Conservation (phyloP, 2,113 vertebrate species). For the Gymnarchus niloticus region DNA sequence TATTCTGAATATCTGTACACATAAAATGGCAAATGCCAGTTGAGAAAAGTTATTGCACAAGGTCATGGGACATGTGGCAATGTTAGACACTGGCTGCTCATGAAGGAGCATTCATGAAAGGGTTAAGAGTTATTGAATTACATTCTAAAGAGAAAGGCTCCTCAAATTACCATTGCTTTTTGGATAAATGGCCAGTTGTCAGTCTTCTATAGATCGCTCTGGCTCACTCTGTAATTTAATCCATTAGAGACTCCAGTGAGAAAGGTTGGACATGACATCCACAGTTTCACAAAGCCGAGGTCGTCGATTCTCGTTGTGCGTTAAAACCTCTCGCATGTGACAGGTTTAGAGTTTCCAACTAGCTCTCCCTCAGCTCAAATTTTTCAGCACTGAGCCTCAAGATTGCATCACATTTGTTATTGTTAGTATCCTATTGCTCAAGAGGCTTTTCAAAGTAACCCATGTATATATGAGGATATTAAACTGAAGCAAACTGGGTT, state of each 20-base stretch:
- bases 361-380: background rate
- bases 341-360: background rate
- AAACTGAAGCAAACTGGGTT: background rate
- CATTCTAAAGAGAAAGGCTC: background rate
- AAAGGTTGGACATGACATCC: background rate
- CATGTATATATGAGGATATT: background rate
- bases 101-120: background rate
- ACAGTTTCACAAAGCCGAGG: background rate
- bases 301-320: background rate
- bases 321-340: background rate
- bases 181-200: background rate
- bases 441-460: background rate
- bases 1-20: too few relatives aligned
- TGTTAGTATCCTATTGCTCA: background rate
- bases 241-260: slow-evolving; percentile 1
- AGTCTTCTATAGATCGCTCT: background rate
- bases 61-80: background rate
- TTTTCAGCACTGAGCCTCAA: background rate
- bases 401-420: background rate
- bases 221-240: background rate
- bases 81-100: background rate
- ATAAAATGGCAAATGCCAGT: too few relatives aligned
- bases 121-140: background rate
- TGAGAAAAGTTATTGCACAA: background rate
- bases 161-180: background rate